Percentiles rank a stretch among this genome's conserved stretches.
These are phyloP conservation scores for Drosophila lutescens DNA, from an alignment of 2,888 invertebrate genomes.

Conservation along the genomic window DNA sequence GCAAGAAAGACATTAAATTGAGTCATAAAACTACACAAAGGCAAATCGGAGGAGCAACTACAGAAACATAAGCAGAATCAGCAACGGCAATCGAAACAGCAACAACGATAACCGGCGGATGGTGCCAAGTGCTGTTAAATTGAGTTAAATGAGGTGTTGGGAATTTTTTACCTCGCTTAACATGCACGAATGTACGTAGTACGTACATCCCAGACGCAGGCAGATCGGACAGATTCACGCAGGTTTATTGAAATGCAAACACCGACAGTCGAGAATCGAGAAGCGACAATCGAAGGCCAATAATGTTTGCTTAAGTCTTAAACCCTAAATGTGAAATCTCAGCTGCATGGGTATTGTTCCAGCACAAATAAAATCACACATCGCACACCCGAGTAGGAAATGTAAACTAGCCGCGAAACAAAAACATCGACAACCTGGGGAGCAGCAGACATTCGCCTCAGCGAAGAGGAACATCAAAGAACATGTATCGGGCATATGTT, in stretches of 20 bases:
- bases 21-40: slow-evolving; percentile 68
- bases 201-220: slow-evolving; percentile 2
- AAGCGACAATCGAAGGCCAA: slow-evolving; percentile 61
- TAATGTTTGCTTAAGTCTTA: slow-evolving; percentile 72
- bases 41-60: slow-evolving; percentile 27
- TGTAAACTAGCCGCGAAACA: slow-evolving; percentile 67
- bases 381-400: slow-evolving; percentile 67
- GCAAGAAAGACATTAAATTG: slow-evolving; percentile 70
- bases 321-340: slow-evolving; percentile 54
- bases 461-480: slow-evolving; percentile 38
- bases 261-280: slow-evolving; percentile 16
- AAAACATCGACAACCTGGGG: slow-evolving; percentile 47
- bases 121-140: slow-evolving; percentile 57
- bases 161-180: slow-evolving; percentile 53
- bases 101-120: slow-evolving; percentile 59
- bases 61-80: background rate
- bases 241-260: slow-evolving; percentile 51
- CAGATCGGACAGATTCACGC: slow-evolving; percentile 31
- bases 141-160: slow-evolving; percentile 66
- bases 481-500: slow-evolving; percentile 58
- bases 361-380: slow-evolving; percentile 68
- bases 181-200: slow-evolving; percentile 53
- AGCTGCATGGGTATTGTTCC: slow-evolving; percentile 55
- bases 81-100: background rate
- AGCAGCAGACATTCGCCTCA: slow-evolving; percentile 17